Base-by-base conservation (phyloP, 37 sponge, comb jelly and placozoan genomes). In the Chondrosia reniformis region DNA sequence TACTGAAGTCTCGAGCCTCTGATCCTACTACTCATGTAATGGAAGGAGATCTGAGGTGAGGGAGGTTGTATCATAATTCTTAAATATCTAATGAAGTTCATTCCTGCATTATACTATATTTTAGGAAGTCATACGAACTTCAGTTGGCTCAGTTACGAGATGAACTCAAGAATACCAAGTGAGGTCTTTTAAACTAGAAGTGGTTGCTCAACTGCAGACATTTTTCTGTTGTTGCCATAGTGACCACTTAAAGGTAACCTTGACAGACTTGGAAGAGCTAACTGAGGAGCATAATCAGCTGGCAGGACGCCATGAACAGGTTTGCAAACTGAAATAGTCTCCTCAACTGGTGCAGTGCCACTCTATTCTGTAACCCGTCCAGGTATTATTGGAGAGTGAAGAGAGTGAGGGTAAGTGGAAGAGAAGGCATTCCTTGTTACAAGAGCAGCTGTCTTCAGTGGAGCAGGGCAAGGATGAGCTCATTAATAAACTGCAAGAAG, bases 1-100 rank as follows among this genome's bases (percentile, higher is more conserved):
- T 94, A 12, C 59, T 94, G 75, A 94, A 94, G 81, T 89, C 88
- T 79, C 83, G 85, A 81, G 67, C 82, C 9, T 57, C 45, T 67
- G 81, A 63, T 15, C 86, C 86, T 41, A 46, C 46, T 31, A 25
- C 67, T 8, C 73, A 64, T 55, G 84, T 86, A n/a, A 43, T 80
- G 25, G 83, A 55, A 38, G 67, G 21, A 7, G 89, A 84, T 37
- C 27, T 87, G 19, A 75, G 79, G 91, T 82, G 46, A 36, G 81
- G 58, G 10, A 24, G 36, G n/a, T n/a, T n/a, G n/a, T n/a, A n/a
- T n/a, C n/a, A n/a, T n/a, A n/a, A n/a, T n/a, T n/a, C n/a, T n/a
- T n/a, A n/a, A n/a, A n/a, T n/a, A n/a, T n/a, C n/a, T n/a, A n/a
- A n/a, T n/a, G n/a, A n/a, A n/a, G n/a, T n/a, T n/a, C n/a, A n/a